A percentile compares a stretch with the other conserved stretches of the same genome.
These are phyloP conservation scores for Aricia artaxerxes DNA, from an alignment of 2,888 invertebrate species.

Conservation along the genomic window DNA sequence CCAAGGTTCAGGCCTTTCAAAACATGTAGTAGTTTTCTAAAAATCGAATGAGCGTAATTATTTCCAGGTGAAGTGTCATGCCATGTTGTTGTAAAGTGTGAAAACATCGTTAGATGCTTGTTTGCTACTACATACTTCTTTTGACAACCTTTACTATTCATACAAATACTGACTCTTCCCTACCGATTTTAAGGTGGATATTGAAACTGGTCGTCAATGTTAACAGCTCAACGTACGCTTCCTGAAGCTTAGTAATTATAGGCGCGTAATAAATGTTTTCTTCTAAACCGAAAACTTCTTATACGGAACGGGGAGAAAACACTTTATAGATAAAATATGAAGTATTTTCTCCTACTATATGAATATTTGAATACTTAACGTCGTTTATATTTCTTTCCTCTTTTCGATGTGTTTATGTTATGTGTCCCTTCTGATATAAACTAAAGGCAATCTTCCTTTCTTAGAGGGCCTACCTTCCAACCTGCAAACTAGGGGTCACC, in stretches of 20 bases:
- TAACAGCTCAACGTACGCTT: slow-evolving; percentile 76
- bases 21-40: neutral
- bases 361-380: slow-evolving; percentile 47
- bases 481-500: slow-evolving; percentile 69
- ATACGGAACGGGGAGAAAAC: slow-evolving; percentile 48
- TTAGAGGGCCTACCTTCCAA: slow-evolving; percentile 57
- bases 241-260: slow-evolving; percentile 77
- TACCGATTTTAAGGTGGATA: slow-evolving; percentile 54
- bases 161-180: neutral
- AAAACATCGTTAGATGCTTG: neutral
- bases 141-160: neutral
- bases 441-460: slow-evolving; percentile 59
- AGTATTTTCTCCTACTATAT: slow-evolving; percentile 23
- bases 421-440: slow-evolving; percentile 63
- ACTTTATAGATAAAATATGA: neutral
- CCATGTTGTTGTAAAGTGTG: neutral
- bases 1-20: neutral
- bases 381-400: slow-evolving; percentile 60
- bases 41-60: neutral
- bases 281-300: slow-evolving; percentile 64
- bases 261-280: slow-evolving; percentile 80
- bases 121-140: neutral
- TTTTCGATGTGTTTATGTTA: slow-evolving; percentile 72
- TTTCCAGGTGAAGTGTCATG: slow-evolving; percentile 35
- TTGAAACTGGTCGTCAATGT: slow-evolving; percentile 75